Evolutionary conservation across 1,140 invertebrate genomes (phyloP).

Genomic region (Ceratosolen solmsi): DNA sequence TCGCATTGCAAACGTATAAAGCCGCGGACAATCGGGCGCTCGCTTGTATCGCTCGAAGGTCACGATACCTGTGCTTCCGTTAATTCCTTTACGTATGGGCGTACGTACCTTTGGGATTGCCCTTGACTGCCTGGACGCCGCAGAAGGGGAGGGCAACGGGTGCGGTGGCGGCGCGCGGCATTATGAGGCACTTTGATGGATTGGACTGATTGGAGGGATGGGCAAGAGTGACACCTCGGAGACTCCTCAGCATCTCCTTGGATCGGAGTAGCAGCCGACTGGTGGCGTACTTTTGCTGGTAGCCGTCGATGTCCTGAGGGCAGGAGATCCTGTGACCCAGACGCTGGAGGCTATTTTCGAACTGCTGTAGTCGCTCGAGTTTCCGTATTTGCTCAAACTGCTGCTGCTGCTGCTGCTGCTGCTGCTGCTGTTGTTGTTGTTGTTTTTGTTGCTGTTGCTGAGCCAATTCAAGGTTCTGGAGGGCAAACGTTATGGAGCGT

Average conservation of each 20-base stretch:
- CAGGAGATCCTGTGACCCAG: neutral
- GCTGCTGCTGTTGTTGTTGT: conserved; percentile 20
- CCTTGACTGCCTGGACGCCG: conserved; percentile 33
- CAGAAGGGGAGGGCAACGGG: conserved; percentile 41
- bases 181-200: conserved; percentile 32
- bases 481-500: neutral
- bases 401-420: conserved; percentile 14
- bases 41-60: too few relatives aligned
- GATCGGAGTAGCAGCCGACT: conserved; percentile 17
- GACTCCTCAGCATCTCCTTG: conserved; percentile 19
- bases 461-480: neutral
- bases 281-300: conserved; percentile 3
- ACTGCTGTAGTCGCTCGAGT: conserved; percentile 32
- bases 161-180: neutral
- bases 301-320: neutral
- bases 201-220: neutral
- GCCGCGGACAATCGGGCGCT: too few relatives aligned
- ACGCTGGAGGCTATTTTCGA: neutral
- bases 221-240: neutral
- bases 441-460: conserved; percentile 23
- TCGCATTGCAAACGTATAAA: too few relatives aligned
- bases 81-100: too few relatives aligned
- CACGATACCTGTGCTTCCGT: too few relatives aligned
- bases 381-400: conserved; percentile 23
- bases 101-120: conserved; percentile 30